Conservation (phyloP, 2,113 vertebrate species). For the Gobio gobio region DNA sequence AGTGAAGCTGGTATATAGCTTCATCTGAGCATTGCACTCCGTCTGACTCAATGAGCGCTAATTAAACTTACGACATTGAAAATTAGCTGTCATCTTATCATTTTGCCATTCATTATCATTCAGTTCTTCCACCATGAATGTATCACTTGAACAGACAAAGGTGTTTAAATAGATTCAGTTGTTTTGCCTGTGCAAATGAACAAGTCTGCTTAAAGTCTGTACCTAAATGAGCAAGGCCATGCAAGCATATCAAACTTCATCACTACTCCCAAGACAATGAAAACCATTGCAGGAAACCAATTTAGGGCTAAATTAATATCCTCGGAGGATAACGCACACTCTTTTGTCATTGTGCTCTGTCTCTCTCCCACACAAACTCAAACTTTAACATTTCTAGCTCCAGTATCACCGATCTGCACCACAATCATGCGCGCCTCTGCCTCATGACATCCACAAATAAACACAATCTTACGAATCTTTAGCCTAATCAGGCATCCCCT, state of each 20-base stretch:
- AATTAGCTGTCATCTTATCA: neutral
- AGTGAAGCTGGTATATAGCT: neutral
- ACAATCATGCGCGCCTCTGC: constrained; percentile 24
- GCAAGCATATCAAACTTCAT: constrained; percentile 46
- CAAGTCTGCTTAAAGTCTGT: constrained; percentile 33
- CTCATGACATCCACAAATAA: constrained; percentile 65
- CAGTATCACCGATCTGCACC: constrained; percentile 26
- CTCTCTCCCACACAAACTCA: constrained; percentile 8
- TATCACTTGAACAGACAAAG: neutral
- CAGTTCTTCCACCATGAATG: neutral
- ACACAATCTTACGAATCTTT: constrained; percentile 45
- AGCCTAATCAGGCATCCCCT: constrained; percentile 51
- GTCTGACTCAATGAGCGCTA: neutral
- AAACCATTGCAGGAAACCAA: constrained; percentile 43
- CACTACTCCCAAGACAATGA: constrained; percentile 59
- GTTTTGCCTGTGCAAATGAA: constrained; percentile 17
- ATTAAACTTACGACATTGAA: constrained; percentile 39
- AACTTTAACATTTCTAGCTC: constrained; percentile 21
- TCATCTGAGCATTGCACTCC: neutral
- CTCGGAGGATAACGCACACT: constrained; percentile 13
- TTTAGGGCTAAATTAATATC: constrained; percentile 54
- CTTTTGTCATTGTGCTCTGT: neutral
- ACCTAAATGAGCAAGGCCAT: constrained; percentile 32
- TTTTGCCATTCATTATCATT: neutral
- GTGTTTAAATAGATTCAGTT: constrained; percentile 50